Base-by-base conservation (phyloP, 2,797 vertebrate genomes). In the Poeciliopsis gracilis region DNA sequence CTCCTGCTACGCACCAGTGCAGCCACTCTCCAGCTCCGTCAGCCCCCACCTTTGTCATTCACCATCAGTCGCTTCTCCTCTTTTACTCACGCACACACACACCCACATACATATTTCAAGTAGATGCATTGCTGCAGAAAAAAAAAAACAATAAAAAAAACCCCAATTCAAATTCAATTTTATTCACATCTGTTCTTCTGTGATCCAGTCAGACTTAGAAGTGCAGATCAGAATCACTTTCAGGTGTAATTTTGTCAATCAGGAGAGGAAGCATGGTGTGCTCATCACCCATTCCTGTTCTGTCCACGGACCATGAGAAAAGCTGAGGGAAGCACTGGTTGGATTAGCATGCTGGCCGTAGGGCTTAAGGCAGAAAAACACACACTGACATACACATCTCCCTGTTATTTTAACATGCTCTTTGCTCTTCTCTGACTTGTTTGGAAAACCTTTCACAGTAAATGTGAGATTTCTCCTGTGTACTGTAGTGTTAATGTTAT, bases 261-360 rank as follows among this genome's bases (percentile, higher is more conserved):
- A 72, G 69, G 78, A 87, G 87, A 75, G 75, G 87, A 88, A 5
- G 18, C 49, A 83, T 86, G 86, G 86, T 86, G 80, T 86, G 76
- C 85, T 90, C 89, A 90, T 92, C 85, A 85, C 83, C 86, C 77
- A 85, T 89, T 90, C 83, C 85, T 73, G 79, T 83, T 79, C 79
- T 76, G 84, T 83, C 82, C 75, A 59, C 76, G 63, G 84, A 86
- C 77, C 86, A 84, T 85, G 88, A 91, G 86, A 92, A 92, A 84
- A 90, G 90, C 92, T 93, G 91, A 91, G 87, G 75, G 72, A 92
- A 89, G 91, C 93, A 90, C 18, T 51, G 82, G 66, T 75, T 84
- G 91, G 91, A 92, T 94, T 92, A 91, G 71, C 28, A 70, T 70
- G 45, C 47, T 82, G 84, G 82, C 84, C 82, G 43, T 41, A 38